A percentile compares a stretch with the other conserved stretches of the same genome.
These are phyloP conservation scores for Zele albiditarsus DNA, from an alignment of 2,888 invertebrate species.

Conservation along the genomic window DNA sequence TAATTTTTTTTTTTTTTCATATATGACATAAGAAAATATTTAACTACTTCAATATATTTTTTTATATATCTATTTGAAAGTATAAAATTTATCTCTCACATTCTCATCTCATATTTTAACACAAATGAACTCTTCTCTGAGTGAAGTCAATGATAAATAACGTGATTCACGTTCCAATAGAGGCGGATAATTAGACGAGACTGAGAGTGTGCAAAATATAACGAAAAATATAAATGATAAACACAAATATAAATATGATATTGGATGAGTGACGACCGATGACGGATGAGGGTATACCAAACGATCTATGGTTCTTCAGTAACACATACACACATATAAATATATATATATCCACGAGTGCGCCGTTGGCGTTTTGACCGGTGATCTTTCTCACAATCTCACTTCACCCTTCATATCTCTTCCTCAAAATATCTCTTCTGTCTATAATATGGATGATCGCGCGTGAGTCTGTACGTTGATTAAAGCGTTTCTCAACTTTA, in stretches of 20 bases:
- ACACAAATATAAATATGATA: slow-evolving; percentile 41
- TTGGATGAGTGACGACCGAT: slow-evolving; percentile 57
- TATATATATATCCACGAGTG: background rate
- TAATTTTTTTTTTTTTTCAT: background rate
- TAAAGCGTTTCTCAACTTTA: slow-evolving; percentile 48
- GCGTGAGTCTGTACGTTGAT: slow-evolving; percentile 46
- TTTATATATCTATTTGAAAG: no score
- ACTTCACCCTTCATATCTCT: background rate
- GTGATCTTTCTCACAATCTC: slow-evolving; percentile 37
- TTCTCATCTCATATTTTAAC: no score
- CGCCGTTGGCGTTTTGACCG: slow-evolving; percentile 44
- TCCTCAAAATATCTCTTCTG: slow-evolving; percentile 20
- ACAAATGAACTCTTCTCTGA: no score
- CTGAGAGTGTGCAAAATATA: slow-evolving; percentile 16
- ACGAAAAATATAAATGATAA: background rate
- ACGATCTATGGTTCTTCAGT: slow-evolving; percentile 41
- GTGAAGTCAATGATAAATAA: no score
- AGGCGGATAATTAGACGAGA: background rate
- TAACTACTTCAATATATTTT: background rate
- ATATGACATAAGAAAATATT: slow-evolving; percentile 37
- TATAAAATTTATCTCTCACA: no score
- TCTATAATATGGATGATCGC: slow-evolving; percentile 45
- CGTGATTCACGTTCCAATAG: background rate
- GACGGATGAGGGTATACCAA: slow-evolving; percentile 60
- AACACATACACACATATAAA: background rate